Evolutionary conservation across 2,888 invertebrate species (phyloP).

Genomic region (Homarus gammarus): DNA sequence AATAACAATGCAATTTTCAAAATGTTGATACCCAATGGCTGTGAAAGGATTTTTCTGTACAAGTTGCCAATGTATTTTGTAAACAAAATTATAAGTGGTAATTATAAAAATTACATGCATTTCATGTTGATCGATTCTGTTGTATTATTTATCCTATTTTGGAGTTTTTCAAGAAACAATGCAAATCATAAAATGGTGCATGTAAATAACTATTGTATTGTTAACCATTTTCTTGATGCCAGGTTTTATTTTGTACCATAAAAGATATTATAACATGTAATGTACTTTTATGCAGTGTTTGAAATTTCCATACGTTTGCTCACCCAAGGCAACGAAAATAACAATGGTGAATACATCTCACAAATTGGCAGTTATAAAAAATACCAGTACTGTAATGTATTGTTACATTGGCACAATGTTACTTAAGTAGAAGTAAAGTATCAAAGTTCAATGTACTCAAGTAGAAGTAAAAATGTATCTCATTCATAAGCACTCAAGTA

Average conservation of each 20-base stretch:
- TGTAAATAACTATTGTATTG: not conserved
- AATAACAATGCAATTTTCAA: constrained; percentile 58
- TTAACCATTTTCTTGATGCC: not conserved
- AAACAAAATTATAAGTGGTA: constrained; percentile 28
- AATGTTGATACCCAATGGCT: constrained; percentile 57
- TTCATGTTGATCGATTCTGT: constrained; percentile 39
- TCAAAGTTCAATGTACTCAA: no score
- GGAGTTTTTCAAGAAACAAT: not conserved
- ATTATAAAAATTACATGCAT: not conserved
- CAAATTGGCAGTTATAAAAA: no score
- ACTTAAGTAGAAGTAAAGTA: no score
- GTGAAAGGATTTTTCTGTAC: constrained; percentile 53
- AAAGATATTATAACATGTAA: not conserved
- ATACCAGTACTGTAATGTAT: no score
- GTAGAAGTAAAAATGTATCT: no score
- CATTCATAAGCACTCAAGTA: no score
- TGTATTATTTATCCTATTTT: constrained; percentile 16
- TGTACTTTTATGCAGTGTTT: no score
- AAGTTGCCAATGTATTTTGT: constrained; percentile 60
- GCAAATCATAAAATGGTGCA: not conserved
- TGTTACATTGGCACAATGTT: no score
- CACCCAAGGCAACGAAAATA: no score
- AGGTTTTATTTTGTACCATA: not conserved
- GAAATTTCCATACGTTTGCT: no score
- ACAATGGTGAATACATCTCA: no score